Evolutionary conservation across 2,888 invertebrate genomes (phyloP), one percentile per base, ranked within the genome.

Genomic region (Carterocephalus palaemon): DNA sequence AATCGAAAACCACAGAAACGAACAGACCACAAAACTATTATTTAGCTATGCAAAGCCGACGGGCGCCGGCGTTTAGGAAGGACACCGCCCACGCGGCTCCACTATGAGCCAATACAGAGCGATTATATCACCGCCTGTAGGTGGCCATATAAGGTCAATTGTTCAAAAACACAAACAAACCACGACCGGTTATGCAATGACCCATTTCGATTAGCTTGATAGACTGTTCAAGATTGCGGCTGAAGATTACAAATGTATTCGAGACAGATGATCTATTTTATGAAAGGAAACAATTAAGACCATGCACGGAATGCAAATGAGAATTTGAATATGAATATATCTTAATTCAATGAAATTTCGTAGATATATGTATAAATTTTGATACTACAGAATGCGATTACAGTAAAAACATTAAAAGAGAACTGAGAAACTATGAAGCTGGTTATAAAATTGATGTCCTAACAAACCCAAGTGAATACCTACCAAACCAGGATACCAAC

Each of bases 141-240:
- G 84, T 78, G 79, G 81, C 84, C 83, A 73, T 84, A 84, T 82
- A 83, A 84, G 83, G 83, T 79, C 81, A 82, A 84, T 62, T 83
- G 79, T 75, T 75, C 64, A 70, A 74, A 43, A 77, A 73, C 53
- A 59, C 51, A 58, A 57, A 54, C 54, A 43, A 53, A 68, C 60
- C 34, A 39, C 34, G 47, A 33, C 48, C 49, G 49, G 47, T 50
- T 54, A 55, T 49, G 51, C 54, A 50, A 54, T 56, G 55, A 62
- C 57, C 57, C 51, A 59, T 51, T 54, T 59, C 42, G 46, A 53
- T 37, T 45, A 46, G 31, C 33, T 33, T 45, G 38, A 45, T 32
- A 38, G 38, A 24, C 32, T 32, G 10, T 39, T 33, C 33, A 46
- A 23, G 43, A 37, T 45, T 23, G 29, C 28, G 8, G 34, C 26